Evolutionary conservation across 2,797 vertebrate species (phyloP), one percentile per base, ranked within the genome.

Genomic region (Pitangus sulphuratus): DNA sequence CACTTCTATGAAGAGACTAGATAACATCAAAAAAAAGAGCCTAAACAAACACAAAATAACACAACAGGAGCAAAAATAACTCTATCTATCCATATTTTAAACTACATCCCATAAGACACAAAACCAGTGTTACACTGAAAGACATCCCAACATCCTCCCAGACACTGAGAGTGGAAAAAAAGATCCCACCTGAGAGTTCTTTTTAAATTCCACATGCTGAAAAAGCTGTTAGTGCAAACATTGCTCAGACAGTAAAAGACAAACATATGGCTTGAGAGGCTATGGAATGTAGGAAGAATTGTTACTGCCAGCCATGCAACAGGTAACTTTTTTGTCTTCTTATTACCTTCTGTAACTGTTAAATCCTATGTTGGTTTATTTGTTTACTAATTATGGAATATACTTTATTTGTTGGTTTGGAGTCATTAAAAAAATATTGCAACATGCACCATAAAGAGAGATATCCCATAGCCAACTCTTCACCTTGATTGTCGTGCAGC

Each of bases 401-500:
- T 39, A 39, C 33, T 60, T 74, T 53, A 51, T 70, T 69, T 39
- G 14, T 15, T 68, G 22, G 6, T 31, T 77, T 85, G 28, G 5
- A 65, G 17, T 56, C 0, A 51, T 42, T 18, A 48, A 61, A n/a
- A 64, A 54, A 28, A n/a, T 9, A 22, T 12, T 65, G 57, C 25
- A 40, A 18, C 16, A 18, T 45, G 58, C 51, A 57, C 5, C n/a
- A 40, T 20, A 47, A 28, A 58, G 44, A 93, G 16, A 61, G 31
- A 26, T 6, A 71, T 42, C 48, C 45, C 35, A 44, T 4, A 60
- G 71, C 21, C 71, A 86, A 76, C 18, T 42, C 51, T 83, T 82
- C 35, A 37, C n/a, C 22, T 44, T 66, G 31, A 51, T 31, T 68
- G n/a, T 71, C 42, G 66, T 30, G 31, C 1, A 0, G 1, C 47